Evolutionary conservation across 2,113 vertebrate species (phyloP).

Genomic region (Pseudorasbora parva): DNA sequence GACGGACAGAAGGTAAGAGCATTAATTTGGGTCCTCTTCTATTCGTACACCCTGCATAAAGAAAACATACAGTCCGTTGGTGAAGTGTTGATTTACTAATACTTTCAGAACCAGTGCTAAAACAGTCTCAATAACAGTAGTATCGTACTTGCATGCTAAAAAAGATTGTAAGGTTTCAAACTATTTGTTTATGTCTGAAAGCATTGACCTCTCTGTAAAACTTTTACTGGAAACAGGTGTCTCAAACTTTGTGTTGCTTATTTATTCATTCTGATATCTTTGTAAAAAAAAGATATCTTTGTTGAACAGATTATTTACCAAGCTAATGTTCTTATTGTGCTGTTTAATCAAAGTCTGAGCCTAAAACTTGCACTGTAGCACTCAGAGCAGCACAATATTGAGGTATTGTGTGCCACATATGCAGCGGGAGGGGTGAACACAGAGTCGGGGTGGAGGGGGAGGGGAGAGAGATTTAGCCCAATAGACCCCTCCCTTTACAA

Average conservation of each 20-base stretch:
- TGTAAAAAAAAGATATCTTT: not conserved
- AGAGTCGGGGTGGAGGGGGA: slow-evolving; percentile 46
- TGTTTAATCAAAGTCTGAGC: not conserved
- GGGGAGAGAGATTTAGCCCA: slow-evolving; percentile 10
- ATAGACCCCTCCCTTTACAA: slow-evolving; percentile 65
- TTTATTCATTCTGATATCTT: not conserved
- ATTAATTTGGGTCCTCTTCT: slow-evolving; percentile 32
- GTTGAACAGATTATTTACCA: not conserved
- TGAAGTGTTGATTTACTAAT: not conserved
- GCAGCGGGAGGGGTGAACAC: slow-evolving; percentile 72
- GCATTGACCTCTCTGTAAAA: not conserved
- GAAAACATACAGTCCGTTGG: not conserved
- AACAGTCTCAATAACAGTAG: not conserved
- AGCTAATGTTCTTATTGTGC: not conserved
- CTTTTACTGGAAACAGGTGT: not conserved
- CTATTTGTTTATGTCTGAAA: not conserved
- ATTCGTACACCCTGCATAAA: not conserved
- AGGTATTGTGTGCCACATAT: slow-evolving; percentile 90
- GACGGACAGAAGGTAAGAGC: slow-evolving; percentile 73
- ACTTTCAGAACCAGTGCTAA: not conserved
- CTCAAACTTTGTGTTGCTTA: not conserved
- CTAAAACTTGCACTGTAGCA: not conserved
- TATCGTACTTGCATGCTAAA: not conserved
- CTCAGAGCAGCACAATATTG: slow-evolving; percentile 50
- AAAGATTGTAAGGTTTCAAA: not conserved